A percentile compares a stretch with the other conserved stretches of the same genome.
Conservation (phyloP, 2,888 invertebrate species). For the Seira ritae region DNA sequence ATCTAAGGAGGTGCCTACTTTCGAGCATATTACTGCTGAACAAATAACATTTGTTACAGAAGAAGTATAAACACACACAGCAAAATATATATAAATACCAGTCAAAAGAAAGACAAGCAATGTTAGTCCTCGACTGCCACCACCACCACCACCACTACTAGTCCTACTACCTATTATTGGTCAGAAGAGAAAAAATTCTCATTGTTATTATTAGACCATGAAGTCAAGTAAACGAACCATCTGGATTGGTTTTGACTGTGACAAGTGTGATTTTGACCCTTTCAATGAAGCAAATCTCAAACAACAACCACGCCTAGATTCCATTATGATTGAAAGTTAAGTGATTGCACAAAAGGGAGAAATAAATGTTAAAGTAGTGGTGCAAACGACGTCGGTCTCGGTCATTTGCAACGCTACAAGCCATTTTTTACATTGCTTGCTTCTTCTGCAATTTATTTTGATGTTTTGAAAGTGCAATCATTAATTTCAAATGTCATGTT, state of each 20-base stretch:
- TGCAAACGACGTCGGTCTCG: too few relatives aligned
- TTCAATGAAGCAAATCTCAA: conserved; percentile 7
- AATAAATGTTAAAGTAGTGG: too few relatives aligned
- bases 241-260: conserved; percentile 37
- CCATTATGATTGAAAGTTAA: conserved; percentile 7
- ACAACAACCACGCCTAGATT: conserved; percentile 7
- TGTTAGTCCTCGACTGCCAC: background rate
- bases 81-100: conserved; percentile 17
- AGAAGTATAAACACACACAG: background rate
- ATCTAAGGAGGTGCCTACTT: conserved; percentile 7
- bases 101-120: conserved; percentile 4
- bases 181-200: conserved; percentile 18
- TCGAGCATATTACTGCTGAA: background rate
- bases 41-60: conserved; percentile 7
- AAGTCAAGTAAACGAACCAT: conserved; percentile 28
- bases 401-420: too few relatives aligned
- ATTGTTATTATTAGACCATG: conserved; percentile 41
- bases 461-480: too few relatives aligned
- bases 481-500: too few relatives aligned
- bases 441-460: too few relatives aligned
- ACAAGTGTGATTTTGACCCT: conserved; percentile 21
- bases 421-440: too few relatives aligned
- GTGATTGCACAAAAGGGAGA: background rate
- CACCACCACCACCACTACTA: background rate
- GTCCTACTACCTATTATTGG: conserved; percentile 8